A percentile compares a stretch with the other conserved stretches of the same genome.
Conservation (phyloP, 1,140 invertebrate genomes). For the Chironomus tepperi region DNA sequence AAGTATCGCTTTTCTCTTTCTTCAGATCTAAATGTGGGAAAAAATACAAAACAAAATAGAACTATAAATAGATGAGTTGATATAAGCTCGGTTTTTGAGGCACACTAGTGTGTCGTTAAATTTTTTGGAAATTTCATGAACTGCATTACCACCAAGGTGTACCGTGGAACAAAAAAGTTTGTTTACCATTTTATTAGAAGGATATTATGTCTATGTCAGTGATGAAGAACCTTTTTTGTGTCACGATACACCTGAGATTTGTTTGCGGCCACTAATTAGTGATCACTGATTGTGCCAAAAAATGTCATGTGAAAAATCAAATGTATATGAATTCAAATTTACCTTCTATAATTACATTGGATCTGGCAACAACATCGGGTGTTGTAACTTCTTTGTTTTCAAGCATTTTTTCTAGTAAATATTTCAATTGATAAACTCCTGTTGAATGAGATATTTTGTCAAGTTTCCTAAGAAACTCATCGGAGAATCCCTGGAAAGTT, state of each 20-base stretch:
- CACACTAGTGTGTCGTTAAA: too few relatives aligned
- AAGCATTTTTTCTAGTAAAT: conserved; percentile 35
- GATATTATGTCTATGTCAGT: too few relatives aligned
- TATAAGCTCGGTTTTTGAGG: too few relatives aligned
- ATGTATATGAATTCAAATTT: background rate
- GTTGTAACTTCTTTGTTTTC: conserved; percentile 35
- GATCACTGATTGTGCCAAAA: too few relatives aligned
- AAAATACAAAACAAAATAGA: background rate
- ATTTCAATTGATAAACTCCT: conserved; percentile 34
- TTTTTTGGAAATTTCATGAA: too few relatives aligned
- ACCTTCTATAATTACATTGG: conserved; percentile 37
- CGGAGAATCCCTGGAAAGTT: conserved; percentile 31
- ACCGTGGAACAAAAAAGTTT: too few relatives aligned
- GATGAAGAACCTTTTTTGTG: too few relatives aligned
- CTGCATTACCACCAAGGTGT: too few relatives aligned
- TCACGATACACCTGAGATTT: too few relatives aligned
- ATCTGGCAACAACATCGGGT: conserved; percentile 36
- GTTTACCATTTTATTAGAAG: too few relatives aligned
- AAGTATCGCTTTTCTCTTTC: background rate
- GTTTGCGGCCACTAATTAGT: too few relatives aligned
- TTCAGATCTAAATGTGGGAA: background rate
- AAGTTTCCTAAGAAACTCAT: conserved; percentile 34
- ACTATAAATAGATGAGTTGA: too few relatives aligned
- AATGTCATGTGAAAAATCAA: background rate
- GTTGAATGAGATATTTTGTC: conserved; percentile 33